phyloP scores from a whole-genome alignment of 2,797 vertebrate species.

The Schizopygopsis pylzovi region DNA sequence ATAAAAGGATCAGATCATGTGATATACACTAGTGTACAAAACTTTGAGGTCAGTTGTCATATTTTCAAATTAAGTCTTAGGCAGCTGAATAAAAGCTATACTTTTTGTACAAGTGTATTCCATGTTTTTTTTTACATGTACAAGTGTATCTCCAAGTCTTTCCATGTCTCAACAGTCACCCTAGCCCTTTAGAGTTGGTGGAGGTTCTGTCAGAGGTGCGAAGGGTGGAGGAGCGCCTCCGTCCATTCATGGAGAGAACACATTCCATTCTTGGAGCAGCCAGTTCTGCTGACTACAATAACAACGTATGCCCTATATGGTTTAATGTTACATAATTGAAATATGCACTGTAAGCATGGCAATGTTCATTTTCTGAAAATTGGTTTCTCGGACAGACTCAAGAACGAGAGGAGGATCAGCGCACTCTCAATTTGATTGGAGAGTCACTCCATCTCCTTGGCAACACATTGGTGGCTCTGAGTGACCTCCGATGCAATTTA shows the following conservation, averaged over 20 bases:
- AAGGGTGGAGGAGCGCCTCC: constrained; percentile 85
- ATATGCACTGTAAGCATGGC: too few species aligned
- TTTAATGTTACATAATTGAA: not conserved
- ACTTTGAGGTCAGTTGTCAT: not conserved
- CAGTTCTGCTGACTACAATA: constrained; percentile 85
- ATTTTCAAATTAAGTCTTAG: not conserved
- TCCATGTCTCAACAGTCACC: constrained; percentile 75
- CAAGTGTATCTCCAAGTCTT: not conserved
- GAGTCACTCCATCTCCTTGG: constrained; percentile 90
- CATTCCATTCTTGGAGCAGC: constrained; percentile 87
- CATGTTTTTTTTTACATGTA: not conserved
- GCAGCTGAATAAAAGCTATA: not conserved
- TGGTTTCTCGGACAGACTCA: constrained; percentile 73
- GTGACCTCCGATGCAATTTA: constrained; percentile 89
- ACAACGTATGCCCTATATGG: constrained; percentile 77
- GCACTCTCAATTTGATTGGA: constrained; percentile 84
- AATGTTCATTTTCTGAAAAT: constrained; percentile 3
- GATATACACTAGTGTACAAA: too few species aligned
- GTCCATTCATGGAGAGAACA: constrained; percentile 90
- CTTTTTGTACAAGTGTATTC: not conserved
- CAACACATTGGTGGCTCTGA: constrained; percentile 88
- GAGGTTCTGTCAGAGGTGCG: constrained; percentile 88
- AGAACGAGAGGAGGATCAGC: constrained; percentile 89
- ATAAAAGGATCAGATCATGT: not conserved
- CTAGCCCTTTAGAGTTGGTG: constrained; percentile 85